Evolutionary conservation across 2,888 invertebrate genomes (phyloP).

Genomic region (Drosophila rubida): DNA sequence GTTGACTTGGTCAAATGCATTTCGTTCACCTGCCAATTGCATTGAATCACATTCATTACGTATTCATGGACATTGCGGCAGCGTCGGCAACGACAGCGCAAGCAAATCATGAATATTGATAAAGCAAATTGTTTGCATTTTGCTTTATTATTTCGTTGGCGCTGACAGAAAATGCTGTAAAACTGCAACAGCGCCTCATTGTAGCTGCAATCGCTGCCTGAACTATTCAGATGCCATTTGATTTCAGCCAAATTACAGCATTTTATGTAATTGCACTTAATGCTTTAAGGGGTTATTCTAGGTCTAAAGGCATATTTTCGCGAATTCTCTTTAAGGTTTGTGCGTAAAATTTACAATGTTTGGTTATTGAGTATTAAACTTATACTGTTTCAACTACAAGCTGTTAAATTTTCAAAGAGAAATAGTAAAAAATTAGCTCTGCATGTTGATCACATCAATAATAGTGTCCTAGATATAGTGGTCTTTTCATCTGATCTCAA

Average conservation of each 20-base stretch:
- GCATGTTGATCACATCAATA: no score
- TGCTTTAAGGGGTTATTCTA: no score
- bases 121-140: constrained; percentile 67
- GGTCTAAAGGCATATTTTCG: no score
- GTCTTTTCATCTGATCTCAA: no score
- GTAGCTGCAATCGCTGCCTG: background rate
- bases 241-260: background rate
- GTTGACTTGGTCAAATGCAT: constrained; percentile 55
- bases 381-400: no score
- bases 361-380: no score
- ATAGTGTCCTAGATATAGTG: no score
- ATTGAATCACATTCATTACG: constrained; percentile 56
- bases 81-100: constrained; percentile 2
- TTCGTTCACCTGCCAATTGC: constrained; percentile 49
- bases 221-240: background rate
- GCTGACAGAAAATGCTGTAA: constrained; percentile 33
- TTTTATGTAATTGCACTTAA: background rate
- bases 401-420: no score
- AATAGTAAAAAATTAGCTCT: no score
- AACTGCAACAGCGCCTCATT: no score
- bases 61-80: constrained; percentile 63
- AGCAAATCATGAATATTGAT: constrained; percentile 72
- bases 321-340: no score
- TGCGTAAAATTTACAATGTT: no score
- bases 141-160: constrained; percentile 52